phyloP scores from a whole-genome alignment of 92 coral and sea anemone genomes.

The Plumapathes pennacea region DNA sequence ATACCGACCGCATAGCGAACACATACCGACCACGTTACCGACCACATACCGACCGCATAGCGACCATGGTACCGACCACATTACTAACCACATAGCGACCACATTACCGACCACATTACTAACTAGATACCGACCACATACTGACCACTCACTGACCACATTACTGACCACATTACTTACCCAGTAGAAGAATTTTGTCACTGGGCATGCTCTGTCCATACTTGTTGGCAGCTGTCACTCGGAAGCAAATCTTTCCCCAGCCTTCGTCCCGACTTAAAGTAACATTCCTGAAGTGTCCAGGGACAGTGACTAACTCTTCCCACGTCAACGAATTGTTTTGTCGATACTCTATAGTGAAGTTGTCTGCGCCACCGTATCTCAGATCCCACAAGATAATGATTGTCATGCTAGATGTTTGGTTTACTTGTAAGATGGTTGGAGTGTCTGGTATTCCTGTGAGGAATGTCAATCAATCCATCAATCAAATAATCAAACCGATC shows the following conservation, averaged over 20 bases:
- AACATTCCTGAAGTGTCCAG: slow-evolving; percentile 34
- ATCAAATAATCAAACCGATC: too few species aligned
- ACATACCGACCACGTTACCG: too few species aligned
- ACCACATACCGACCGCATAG: too few species aligned
- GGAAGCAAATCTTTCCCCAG: slow-evolving; percentile 32
- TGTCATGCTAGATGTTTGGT: slow-evolving; percentile 33
- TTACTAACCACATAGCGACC: too few species aligned
- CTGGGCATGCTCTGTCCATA: slow-evolving; percentile 58
- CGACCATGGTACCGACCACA: too few species aligned
- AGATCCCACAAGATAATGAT: slow-evolving; percentile 66
- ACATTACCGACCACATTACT: too few species aligned
- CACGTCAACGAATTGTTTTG: slow-evolving; percentile 16
- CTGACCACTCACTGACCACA: not conserved
- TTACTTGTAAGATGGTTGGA: slow-evolving; percentile 57
- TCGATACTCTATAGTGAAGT: slow-evolving; percentile 42
- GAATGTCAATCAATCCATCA: too few species aligned
- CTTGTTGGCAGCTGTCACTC: slow-evolving; percentile 70
- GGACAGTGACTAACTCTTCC: slow-evolving; percentile 22
- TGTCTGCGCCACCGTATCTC: slow-evolving; percentile 69
- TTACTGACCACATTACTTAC: slow-evolving; percentile 12
- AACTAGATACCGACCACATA: too few species aligned
- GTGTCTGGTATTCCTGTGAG: slow-evolving; percentile 70
- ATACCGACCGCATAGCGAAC: too few species aligned
- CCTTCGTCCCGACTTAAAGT: slow-evolving; percentile 24
- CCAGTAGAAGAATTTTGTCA: slow-evolving; percentile 8